Evolutionary conservation across 2,888 invertebrate species (phyloP), one percentile per base, ranked within the genome.

Genomic region (Eustalomyia histrio): DNA sequence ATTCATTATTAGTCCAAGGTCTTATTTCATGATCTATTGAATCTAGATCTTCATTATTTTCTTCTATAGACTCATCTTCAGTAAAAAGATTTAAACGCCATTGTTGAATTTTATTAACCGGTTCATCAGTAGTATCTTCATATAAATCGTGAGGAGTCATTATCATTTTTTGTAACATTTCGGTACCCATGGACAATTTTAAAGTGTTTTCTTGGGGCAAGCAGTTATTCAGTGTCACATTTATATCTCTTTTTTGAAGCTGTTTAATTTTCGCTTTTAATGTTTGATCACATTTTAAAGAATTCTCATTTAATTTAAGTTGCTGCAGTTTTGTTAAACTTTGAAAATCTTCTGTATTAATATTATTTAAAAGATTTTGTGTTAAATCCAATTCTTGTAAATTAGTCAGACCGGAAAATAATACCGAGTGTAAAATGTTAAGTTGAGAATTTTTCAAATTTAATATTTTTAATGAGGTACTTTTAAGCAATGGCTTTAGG

Each of bases 361-460:
- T 80, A 5, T 92, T 91, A 14, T 93, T 90, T 81, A 94, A 88
- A 82, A 93, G 92, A 85, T 94, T 94, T 83, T 92, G 92, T 17
- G 93, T 92, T 68, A 94, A 85, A 87, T 94, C 93, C 68, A 94
- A 85, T 65, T 92, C 91, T 64, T 90, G 90, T 21, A 94, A 86
- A 82, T 92, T 92, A 0, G 93, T 93, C 60, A 94, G 74, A 64
- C 92, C 90, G 9, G 88, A 90, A 79, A 94, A 93, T 9, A 92
- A 84, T 58, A 92, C 89, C 0, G 90, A 88, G 6, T 92, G 92
- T 60, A 94, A 84, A 14, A 92, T 90, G 84, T 92, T 92, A 63
- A 94, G 92, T 76, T 93, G 92, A 53, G 94, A 93, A 79, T 92
- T 91, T 81, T 93, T 92, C 43, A 94, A 87, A 85, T 93, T 93